Base-by-base conservation (phyloP, 2,797 vertebrate genomes). In the Myiothlypis coronata region DNA sequence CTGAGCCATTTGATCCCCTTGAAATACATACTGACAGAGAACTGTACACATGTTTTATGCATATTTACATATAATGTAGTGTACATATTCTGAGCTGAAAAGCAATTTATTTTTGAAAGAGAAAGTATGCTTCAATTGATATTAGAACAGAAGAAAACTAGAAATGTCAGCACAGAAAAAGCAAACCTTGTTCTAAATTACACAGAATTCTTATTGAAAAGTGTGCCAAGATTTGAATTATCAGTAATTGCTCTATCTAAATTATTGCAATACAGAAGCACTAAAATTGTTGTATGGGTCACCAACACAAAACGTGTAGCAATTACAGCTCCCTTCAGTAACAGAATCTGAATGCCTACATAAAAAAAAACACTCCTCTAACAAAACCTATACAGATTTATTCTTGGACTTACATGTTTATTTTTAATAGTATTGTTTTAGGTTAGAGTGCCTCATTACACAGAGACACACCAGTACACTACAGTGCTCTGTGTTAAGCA, bases 271-370 rank as follows among this genome's bases (percentile, higher is more conserved):
- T 5, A 7, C 47, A 74, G 47, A 90, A 68, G 43, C 67, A 90
- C 63, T 92, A 88, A 91, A 95, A 95, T 41, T 91, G 87, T 95
- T 85, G n/a, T 63, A 90, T 82, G 74, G 71, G 49, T 72, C 49
- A 76, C 56, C 83, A 96, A 85, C 44, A 78, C 43, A 78, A 93
- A 95, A 95, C 1, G 4, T 53, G 18, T 72, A 94, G 76, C 91
- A 95, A 94, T 96, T 97, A 94, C 47, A 95, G 55, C 94, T 97
- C 74, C 93, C 44, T 95, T 96, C 82, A 81, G 74, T 91, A 97
- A 92, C 55, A 92, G 75, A 70, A 95, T 60, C 37, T 89, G 81
- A 97, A 85, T 55, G 74, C 68, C 43, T 50, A 84, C 44, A 43
- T 18, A 71, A 69, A 96, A 96, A 96, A 41, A 43, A 52, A 12